Base-by-base conservation (phyloP, 2,113 vertebrate genomes). In the Cochlearius cochlearius region DNA sequence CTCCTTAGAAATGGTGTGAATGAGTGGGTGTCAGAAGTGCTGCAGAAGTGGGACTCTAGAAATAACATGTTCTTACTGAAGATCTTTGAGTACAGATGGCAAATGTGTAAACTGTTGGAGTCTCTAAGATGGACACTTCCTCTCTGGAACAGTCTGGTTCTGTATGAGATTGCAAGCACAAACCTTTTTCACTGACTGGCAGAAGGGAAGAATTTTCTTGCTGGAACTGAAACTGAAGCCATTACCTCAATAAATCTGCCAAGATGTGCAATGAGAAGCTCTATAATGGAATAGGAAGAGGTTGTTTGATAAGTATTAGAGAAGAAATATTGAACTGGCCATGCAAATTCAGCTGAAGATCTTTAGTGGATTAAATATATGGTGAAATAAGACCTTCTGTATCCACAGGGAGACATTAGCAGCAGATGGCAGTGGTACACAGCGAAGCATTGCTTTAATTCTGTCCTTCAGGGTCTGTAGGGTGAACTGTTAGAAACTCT, bases 371-470 rank as follows among this genome's bases (percentile, higher is more conserved):
- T 86, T 94, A 92, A 87, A 59, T 87, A 36, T 32, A 32, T 81
- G 45, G 76, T 88, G 43, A 97, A 93, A 88, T 91, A 91, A 94
- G 68, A 80, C 26, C 50, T 60, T 68, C 59, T 85, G 15, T 53
- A 55, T 55, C 95, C 79, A 86, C 73, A 94, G 88, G 43, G 82
- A 93, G 62, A 90, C 90, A 88, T 90, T 97, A 97, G 88, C 94
- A 93, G 94, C 74, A 93, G 94, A 98, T 97, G 94, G 92, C 80
- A 95, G 94, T 86, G 89, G 90, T 72, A 96, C 39, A 90, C 81
- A 97, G 75, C 56, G 53, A 59, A 53, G 71, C n/a, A 50, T 86
- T 90, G 95, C 45, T 89, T 97, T 94, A 89, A 85, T 91, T 59
- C 67, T 92, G 50, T 96, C 45, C 29, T 91, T 92, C 67, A 69